Base-by-base conservation (phyloP, 2,113 vertebrate genomes). In the Rhinogobius similis region DNA sequence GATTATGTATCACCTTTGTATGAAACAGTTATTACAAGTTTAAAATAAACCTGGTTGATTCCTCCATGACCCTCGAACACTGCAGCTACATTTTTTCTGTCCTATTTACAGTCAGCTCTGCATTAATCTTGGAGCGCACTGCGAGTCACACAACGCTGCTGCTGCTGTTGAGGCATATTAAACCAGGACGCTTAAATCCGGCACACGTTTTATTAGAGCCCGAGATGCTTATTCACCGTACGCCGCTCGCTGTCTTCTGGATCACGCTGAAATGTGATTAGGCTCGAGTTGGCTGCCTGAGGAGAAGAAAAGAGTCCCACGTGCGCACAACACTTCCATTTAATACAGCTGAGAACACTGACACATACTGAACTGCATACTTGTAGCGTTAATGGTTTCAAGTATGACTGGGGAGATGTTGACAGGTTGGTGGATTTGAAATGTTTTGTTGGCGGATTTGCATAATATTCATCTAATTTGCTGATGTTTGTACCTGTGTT, bases 191-290 rank as follows among this genome's bases (percentile, higher is more conserved):
- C 24, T 67, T 46, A 21, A 38, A 55, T 36, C 27, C 43, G 26
- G 46, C 26, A 13, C 21, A 12, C 44, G 50, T 69, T 27, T 59
- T 52, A 12, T 20, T 43, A 36, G 63, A 55, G 18, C 14, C 18
- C 4, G 8, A 23, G 12, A 50, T 29, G 69, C 61, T 24, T 50
- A 23, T 62, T 62, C 52, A 44, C 41, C 39, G 11, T 21, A 46
- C 46, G 11, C 27, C 24, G 48, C 24, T 7, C 32, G 32, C 32
- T 7, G 59, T 26, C 64, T 32, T 11, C 38, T 36, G 52, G 50
- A 69, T 61, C 46, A 65, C 50, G 46, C 48, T 29, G 21, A 55
- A 70, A 64, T 43, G 50, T 70, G 62, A 73, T 58, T 38, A 39
- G 32, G 62, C 48, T 66, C 36, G 56, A 46, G 69, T 29, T 8